Percentiles rank a stretch among this genome's conserved stretches.
Evolutionary conservation across 2,888 invertebrate species (phyloP).

Genomic region (Unio pictorum): DNA sequence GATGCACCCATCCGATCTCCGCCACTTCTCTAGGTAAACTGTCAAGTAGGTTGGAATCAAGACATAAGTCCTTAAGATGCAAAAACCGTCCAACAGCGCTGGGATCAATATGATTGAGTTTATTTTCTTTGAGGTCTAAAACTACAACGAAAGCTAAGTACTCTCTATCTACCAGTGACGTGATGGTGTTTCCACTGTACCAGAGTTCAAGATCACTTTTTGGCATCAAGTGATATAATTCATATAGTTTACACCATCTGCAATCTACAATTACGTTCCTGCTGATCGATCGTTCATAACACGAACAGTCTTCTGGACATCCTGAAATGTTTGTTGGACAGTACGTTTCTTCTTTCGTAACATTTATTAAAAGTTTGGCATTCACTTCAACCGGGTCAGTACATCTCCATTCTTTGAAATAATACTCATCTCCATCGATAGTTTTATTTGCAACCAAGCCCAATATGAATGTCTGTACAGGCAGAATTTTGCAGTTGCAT

Average conservation of each 20-base stretch:
- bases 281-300: conserved; percentile 13
- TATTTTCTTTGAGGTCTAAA: too few relatives aligned
- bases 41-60: too few relatives aligned
- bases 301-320: conserved; percentile 19
- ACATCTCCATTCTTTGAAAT: conserved; percentile 21
- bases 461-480: not conserved
- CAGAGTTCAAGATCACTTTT: conserved; percentile 21
- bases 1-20: not conserved
- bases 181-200: not conserved
- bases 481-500: conserved; percentile 13
- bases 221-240: conserved; percentile 13
- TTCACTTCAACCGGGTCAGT: conserved; percentile 14
- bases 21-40: too few relatives aligned
- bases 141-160: too few relatives aligned
- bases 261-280: conserved; percentile 21
- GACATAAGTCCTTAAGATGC: too few relatives aligned
- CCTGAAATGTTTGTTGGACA: conserved; percentile 4
- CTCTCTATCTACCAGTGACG: too few relatives aligned
- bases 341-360: conserved; percentile 15
- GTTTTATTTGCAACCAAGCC: too few relatives aligned
- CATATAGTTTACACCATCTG: conserved; percentile 4
- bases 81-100: too few relatives aligned
- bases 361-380: conserved; percentile 7
- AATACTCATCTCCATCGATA: conserved; percentile 16
- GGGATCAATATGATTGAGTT: too few relatives aligned